Conservation (phyloP, 2,888 invertebrate genomes). For the Megalurothrips usitatus region DNA sequence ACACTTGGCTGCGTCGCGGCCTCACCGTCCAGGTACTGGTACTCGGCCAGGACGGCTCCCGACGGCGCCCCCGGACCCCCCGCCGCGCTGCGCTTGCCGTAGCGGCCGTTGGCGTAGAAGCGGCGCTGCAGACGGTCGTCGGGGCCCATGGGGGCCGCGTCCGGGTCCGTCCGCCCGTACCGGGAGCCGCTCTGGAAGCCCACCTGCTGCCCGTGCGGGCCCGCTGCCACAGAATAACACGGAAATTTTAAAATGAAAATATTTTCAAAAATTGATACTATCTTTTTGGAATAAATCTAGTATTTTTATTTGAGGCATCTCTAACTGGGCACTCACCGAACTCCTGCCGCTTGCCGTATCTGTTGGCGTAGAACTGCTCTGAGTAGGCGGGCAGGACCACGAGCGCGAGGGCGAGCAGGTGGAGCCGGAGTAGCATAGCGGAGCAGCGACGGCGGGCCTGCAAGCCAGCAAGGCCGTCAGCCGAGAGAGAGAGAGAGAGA, state of each 20-base stretch:
- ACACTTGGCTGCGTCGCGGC: background rate
- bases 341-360: conserved; percentile 21
- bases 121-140: conserved; percentile 4
- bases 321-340: background rate
- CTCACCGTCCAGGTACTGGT: conserved; percentile 4
- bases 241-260: no score
- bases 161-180: conserved; percentile 6
- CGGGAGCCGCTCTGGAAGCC: conserved; percentile 21
- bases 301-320: no score
- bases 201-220: conserved; percentile 16
- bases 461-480: background rate
- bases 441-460: background rate
- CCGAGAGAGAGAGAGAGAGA: background rate
- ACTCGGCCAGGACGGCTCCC: background rate
- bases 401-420: background rate
- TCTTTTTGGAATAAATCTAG: no score
- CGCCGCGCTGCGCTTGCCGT: background rate
- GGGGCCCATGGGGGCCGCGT: conserved; percentile 1
- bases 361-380: conserved; percentile 26
- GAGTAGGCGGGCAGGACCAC: conserved; percentile 2
- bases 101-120: conserved; percentile 19
- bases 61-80: background rate
- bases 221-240: background rate
- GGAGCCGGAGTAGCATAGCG: conserved; percentile 5
- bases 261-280: no score